phyloP scores from a whole-genome alignment of 1,140 invertebrate genomes.

The Ladona fulva region DNA sequence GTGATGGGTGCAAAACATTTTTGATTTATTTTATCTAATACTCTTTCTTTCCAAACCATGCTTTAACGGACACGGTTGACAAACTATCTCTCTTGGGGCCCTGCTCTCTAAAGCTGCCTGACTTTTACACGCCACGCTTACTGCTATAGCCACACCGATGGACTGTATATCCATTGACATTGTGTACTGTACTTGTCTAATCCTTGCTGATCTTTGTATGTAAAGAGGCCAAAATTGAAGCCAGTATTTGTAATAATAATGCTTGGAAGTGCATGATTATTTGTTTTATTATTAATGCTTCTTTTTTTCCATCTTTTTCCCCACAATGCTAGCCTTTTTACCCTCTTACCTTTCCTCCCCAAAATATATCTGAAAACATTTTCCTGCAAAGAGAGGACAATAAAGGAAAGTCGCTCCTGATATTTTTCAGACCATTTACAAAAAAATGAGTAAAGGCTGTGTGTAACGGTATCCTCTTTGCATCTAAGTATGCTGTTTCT shows the following conservation, averaged over 20 bases:
- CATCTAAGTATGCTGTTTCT: slow-evolving; percentile 1
- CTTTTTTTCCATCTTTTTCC: slow-evolving; percentile 37
- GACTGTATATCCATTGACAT: slow-evolving; percentile 23
- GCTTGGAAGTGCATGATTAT: slow-evolving; percentile 77
- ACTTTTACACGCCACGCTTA: slow-evolving; percentile 22
- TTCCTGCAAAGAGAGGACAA: not conserved
- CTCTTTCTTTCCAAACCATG: not conserved
- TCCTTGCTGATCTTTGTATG: slow-evolving; percentile 27
- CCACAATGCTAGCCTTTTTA: slow-evolving; percentile 20
- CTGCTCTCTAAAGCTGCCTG: slow-evolving; percentile 25
- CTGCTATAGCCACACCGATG: slow-evolving; percentile 19
- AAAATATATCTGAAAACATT: not conserved
- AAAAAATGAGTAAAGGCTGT: not conserved
- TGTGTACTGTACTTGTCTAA: slow-evolving; percentile 45
- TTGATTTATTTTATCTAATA: not conserved
- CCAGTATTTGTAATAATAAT: slow-evolving; percentile 67
- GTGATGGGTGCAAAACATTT: slow-evolving; percentile 4
- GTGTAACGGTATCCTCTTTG: not conserved
- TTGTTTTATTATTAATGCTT: slow-evolving; percentile 78
- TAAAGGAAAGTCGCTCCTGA: not conserved
- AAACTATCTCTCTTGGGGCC: slow-evolving; percentile 20
- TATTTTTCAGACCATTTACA: not conserved
- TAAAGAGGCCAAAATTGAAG: slow-evolving; percentile 22
- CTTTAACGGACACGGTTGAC: slow-evolving; percentile 3
- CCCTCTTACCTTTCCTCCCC: not conserved